Evolutionary conservation across 2,113 vertebrate species (phyloP), one percentile per base, ranked within the genome.

Genomic region (Mionectes macconnelli): DNA sequence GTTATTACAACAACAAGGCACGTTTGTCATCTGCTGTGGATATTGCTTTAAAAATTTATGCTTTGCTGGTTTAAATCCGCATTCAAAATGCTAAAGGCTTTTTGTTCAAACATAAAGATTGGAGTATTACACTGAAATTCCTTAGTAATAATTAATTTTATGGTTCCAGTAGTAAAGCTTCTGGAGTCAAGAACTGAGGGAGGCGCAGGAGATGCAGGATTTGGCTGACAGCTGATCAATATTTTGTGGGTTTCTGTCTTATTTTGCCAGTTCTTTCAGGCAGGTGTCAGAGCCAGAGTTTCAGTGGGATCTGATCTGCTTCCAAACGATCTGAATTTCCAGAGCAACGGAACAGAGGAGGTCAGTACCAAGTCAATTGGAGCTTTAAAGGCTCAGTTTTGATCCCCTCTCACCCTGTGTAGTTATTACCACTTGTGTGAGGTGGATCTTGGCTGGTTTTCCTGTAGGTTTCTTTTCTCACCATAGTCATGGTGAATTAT

Each of bases 11-110:
- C 76, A 92, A 78, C 11, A 80, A 81, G 72, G 59, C 39, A 35
- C 8, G 50, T 97, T 96, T 87, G 72, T 96, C 68, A 84, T 90
- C n/a, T 7, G 2, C 77, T 84, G 73, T 75, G 85, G 56, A n/a
- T 92, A 96, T 89, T 95, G 22, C 56, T 90, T 97, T 16, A 84
- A 96, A 93, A 94, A 96, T 78, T 81, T 86, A 92, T 94, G 92
- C 53, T 56, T 84, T 72, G 49, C 69, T 78, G 18, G 52, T 94
- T 95, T 89, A 97, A 96, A 93, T 94, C 89, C 77, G 83, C 59
- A 88, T 93, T 96, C 64, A 75, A 68, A 92, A 81, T 83, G 93
- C 64, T 93, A 89, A 88, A 88, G 47, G 28, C 52, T 84, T 74
- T 92, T 93, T 96, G 82, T 93, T 88, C 90, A 86, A 86, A 78